Base-by-base conservation (phyloP, 1,140 invertebrate genomes). In the Eueides isabella region DNA sequence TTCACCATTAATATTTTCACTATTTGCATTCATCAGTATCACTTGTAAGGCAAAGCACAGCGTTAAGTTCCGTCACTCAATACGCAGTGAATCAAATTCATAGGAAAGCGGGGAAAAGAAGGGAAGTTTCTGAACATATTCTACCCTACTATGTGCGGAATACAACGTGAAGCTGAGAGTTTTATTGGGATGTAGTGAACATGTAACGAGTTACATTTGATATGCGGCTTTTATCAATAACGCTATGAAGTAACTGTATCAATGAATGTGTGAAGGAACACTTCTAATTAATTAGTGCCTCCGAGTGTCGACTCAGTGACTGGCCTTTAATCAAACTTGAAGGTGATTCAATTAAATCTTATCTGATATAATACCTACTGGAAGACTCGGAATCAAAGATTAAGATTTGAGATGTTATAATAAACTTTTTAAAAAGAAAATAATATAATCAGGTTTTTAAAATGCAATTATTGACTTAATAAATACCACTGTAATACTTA, bases 261-360 rank as follows among this genome's bases (percentile, higher is more conserved):
- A 44, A 55, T 71, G 65, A 68, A 75, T 71, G 61, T 71, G 67
- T 66, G 75, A 81, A 72, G 74, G 73, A 80, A 76, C 33, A 9
- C 72, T 79, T 82, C 80, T 87, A 89, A 90, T 90, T 90, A 88
- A 87, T 87, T 87, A 85, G 79, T 84, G 74, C 82, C 79, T 80
- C 74, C 79, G 79, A 82, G 74, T 80, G 78, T 79, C 80, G 78
- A 84, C 80, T 83, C 79, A 80, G 81, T 86, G 80, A 82, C 80
- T 78, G 79, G 85, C 85, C 79, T 85, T 89, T 83, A 88, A 88
- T 89, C 86, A 86, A 84, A 85, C 75, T 83, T 71, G 75, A 84
- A 85, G 80, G 81, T 86, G 78, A 89, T 86, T 84, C 79, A 83
- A 87, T 88, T 87, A 87, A 81, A 84, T 78, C 84, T 83, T 81